Percentiles rank a stretch among this genome's conserved stretches.
Evolutionary conservation across 2,113 vertebrate genomes (phyloP).

Genomic region (Cettia cetti): DNA sequence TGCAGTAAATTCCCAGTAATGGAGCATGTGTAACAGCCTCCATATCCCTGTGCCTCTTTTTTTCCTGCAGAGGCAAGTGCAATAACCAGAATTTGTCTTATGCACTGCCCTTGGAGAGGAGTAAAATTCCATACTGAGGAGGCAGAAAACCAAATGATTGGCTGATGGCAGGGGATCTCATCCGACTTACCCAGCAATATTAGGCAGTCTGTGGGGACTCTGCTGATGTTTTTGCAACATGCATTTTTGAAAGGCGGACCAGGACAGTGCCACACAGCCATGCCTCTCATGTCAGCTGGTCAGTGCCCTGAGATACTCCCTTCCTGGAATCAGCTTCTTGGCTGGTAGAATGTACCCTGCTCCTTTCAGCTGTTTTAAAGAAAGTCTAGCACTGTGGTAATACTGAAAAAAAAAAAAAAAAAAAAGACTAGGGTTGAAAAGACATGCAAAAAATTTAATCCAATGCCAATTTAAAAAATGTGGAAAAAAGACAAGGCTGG

Average conservation of each 20-base stretch:
- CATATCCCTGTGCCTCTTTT: neutral
- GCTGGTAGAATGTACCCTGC: neutral
- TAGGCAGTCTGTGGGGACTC: neutral
- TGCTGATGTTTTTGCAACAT: neutral
- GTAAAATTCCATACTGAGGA: neutral
- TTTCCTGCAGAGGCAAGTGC: neutral
- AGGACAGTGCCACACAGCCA: neutral
- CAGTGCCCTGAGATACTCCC: neutral
- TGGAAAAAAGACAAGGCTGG: neutral
- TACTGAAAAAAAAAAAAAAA: neutral
- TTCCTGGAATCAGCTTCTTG: neutral
- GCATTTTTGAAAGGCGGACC: neutral
- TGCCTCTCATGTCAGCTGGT: neutral
- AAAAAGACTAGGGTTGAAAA: neutral
- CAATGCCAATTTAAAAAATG: neutral
- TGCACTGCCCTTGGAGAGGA: neutral
- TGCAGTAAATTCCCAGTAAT: neutral
- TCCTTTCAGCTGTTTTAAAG: neutral
- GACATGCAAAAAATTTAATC: neutral
- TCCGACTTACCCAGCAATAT: neutral
- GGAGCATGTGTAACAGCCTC: neutral
- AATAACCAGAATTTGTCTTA: neutral
- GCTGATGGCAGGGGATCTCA: neutral
- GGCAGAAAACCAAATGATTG: neutral
- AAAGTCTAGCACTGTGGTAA: neutral